phyloP scores from a whole-genome alignment of 1,140 invertebrate species.

The Trichonephila clavipes region DNA sequence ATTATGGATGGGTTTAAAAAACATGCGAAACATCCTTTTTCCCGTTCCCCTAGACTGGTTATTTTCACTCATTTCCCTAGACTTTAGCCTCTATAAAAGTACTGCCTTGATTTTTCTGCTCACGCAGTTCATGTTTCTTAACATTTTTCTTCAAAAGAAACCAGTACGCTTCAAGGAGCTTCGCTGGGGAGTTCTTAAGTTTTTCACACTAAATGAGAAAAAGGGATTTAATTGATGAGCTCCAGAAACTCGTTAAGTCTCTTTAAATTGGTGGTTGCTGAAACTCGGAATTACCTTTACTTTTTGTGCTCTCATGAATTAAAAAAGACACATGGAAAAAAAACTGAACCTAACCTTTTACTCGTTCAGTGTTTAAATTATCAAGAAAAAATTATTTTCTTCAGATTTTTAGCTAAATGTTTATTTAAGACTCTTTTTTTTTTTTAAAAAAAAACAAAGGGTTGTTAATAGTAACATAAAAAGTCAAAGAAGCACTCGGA shows the following conservation, averaged over 20 bases:
- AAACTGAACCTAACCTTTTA: not conserved
- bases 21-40: not conserved
- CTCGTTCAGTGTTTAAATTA: conserved; percentile 2
- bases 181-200: conserved; percentile 14
- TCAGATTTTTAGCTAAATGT: too few relatives aligned
- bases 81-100: not conserved
- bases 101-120: not conserved
- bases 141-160: conserved; percentile 9
- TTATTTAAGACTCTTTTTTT: too few relatives aligned
- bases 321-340: not conserved
- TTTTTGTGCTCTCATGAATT: not conserved
- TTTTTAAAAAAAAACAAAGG: too few relatives aligned
- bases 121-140: not conserved
- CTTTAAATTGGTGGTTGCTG: conserved; percentile 27
- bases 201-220: conserved; percentile 34
- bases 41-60: not conserved
- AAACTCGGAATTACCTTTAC: conserved; percentile 23
- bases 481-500: not conserved
- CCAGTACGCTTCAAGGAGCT: not conserved
- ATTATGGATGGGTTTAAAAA: conserved; percentile 59
- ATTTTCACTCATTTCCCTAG: conserved; percentile 25
- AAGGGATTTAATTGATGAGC: conserved; percentile 23
- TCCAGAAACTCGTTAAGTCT: conserved; percentile 30
- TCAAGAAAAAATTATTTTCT: too few relatives aligned
- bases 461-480: too few relatives aligned